Percentiles rank a stretch among this genome's conserved stretches.
Evolutionary conservation across 2,888 invertebrate species (phyloP).

Genomic region (Uropetala carovei): DNA sequence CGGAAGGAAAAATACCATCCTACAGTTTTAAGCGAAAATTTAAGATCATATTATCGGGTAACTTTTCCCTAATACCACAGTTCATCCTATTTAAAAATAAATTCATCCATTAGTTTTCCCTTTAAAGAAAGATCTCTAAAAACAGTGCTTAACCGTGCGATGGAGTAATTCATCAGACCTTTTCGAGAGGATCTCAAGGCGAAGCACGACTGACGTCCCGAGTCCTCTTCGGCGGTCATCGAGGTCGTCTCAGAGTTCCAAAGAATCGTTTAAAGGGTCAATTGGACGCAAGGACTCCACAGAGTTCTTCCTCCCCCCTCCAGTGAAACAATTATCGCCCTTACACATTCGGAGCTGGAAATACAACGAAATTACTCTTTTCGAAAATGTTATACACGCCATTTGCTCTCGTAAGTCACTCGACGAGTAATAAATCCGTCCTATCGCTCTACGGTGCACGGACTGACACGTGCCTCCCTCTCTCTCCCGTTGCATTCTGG

Average conservation of each 20-base stretch:
- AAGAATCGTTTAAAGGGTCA: slow-evolving; percentile 6
- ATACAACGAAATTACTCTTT: neutral
- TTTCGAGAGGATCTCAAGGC: neutral
- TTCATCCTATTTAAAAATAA: too few species aligned
- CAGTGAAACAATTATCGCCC: neutral
- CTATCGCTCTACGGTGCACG: neutral
- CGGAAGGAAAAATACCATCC: too few species aligned
- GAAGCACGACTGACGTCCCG: neutral
- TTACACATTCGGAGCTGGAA: neutral
- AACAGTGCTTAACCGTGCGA: too few species aligned
- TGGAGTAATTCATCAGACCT: neutral
- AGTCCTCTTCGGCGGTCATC: neutral
- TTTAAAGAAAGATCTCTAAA: too few species aligned
- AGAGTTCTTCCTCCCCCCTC: neutral
- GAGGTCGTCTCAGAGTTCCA: neutral
- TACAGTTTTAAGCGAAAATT: too few species aligned
- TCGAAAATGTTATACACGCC: neutral
- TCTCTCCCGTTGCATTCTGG: too few species aligned
- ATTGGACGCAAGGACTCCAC: neutral
- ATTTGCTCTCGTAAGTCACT: neutral
- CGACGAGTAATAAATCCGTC: neutral
- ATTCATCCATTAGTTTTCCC: too few species aligned
- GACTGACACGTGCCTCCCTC: neutral
- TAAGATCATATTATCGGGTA: too few species aligned
- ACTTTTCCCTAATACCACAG: too few species aligned